Evolutionary conservation across 2,113 vertebrate genomes (phyloP), one percentile per base, ranked within the genome.

Genomic region (Channa maculata): DNA sequence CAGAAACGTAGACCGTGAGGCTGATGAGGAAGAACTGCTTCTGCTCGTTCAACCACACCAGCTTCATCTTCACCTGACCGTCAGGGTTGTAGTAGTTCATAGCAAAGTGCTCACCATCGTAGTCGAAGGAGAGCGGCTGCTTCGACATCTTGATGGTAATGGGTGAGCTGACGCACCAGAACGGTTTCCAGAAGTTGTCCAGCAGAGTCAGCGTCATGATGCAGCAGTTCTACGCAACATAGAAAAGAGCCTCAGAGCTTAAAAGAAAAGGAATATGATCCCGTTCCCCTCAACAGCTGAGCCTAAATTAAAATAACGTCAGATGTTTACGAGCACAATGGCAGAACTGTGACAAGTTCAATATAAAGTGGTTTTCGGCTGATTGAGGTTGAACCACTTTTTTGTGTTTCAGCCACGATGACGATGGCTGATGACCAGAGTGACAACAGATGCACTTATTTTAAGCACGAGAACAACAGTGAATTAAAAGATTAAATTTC

Each of bases 141-240:
- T 7, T 33, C 1, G 8, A 33, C 58, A 9, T 3, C 0, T 2
- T 14, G 59, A 66, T 24, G 52, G 2, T 10, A 1, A 80, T 5
- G 7, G 89, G 84, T 2, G 79, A n/a, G 77, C 86, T 84, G 52
- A 85, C 7, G 8, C 86, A 90, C 90, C 89, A 90, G 71, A 88
- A 73, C 5, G 87, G 89, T 24, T 76, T 77, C 66, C 83, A 79
- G 70, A 49, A 77, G 46, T 77, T 79, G 6, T 89, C 84, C 63
- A 83, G 69, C 63, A 90, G 82, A 0, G 89, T 92, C 76, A 90
- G 43, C 2, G 76, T 54, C 75, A 92, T 46, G 76, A 89, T 3
- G 83, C 89, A 92, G 80, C 89, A 90, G 71, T 87, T 90, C 90
- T 92, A 13, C 1, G 7, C 2, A 2, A 34, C 0, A n/a, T 0